phyloP scores from a whole-genome alignment of 2,797 vertebrate genomes.

The Cottoperca gobio region DNA sequence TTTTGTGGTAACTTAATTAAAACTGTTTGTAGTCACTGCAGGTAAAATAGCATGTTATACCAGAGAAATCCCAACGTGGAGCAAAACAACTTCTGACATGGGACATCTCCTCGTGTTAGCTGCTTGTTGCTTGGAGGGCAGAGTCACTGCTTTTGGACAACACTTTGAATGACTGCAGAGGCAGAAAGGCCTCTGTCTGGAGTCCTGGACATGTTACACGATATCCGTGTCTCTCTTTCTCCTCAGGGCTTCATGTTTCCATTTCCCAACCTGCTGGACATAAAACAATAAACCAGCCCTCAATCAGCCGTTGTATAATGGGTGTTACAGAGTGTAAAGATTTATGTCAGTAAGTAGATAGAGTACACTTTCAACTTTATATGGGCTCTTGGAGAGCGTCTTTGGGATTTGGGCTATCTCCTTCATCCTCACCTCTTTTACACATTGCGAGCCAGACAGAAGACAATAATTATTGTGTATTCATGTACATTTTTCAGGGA shows the following conservation, averaged over 20 bases:
- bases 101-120: constrained; percentile 24
- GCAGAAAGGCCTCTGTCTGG: constrained; percentile 23
- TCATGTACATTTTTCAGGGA: constrained; percentile 85
- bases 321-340: constrained; percentile 64
- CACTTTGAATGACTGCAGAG: constrained; percentile 44
- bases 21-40: constrained; percentile 56
- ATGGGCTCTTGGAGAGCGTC: constrained; percentile 50
- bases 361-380: constrained; percentile 66
- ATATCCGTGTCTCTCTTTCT: constrained; percentile 72
- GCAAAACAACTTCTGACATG: constrained; percentile 16
- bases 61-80: constrained; percentile 34
- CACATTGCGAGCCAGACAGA: constrained; percentile 67
- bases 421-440: constrained; percentile 66
- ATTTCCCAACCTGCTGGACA: constrained; percentile 66
- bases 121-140: constrained; percentile 37
- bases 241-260: constrained; percentile 81
- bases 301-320: constrained; percentile 66
- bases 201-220: constrained; percentile 64
- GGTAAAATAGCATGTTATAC: constrained; percentile 46
- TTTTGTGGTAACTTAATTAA: constrained; percentile 61
- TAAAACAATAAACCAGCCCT: constrained; percentile 65
- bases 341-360: constrained; percentile 63
- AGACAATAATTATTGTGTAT: constrained; percentile 71
- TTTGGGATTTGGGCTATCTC: constrained; percentile 61
- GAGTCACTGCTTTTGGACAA: constrained; percentile 49